A percentile compares a stretch with the other conserved stretches of the same genome.
These are phyloP conservation scores for Antechinus stuartii DNA, from an alignment of 2,113 vertebrate species.

Conservation along the genomic window DNA sequence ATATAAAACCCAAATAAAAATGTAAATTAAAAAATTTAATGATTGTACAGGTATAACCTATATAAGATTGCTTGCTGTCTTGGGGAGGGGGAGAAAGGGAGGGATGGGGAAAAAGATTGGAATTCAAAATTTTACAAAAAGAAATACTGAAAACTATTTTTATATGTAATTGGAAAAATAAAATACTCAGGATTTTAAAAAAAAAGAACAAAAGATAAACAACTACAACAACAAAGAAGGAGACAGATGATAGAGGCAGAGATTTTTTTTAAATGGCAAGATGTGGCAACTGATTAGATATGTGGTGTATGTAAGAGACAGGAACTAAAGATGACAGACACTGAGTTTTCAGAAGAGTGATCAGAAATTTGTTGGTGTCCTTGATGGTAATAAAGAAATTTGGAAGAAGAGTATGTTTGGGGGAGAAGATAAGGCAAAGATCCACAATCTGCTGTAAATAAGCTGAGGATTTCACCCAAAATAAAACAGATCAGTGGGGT, in stretches of 20 bases:
- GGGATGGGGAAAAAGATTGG: too few species aligned
- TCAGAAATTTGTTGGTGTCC: background rate
- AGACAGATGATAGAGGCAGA: background rate
- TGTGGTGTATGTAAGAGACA: background rate
- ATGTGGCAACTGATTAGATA: background rate
- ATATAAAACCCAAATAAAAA: too few species aligned
- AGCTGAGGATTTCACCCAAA: background rate
- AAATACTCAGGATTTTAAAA: too few species aligned
- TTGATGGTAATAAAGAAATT: background rate
- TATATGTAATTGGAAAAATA: too few species aligned
- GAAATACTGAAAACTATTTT: too few species aligned
- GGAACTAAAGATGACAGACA: background rate
- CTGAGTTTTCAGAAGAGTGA: background rate
- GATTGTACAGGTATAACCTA: too few species aligned
- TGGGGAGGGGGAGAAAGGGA: too few species aligned
- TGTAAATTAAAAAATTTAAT: too few species aligned
- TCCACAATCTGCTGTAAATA: background rate
- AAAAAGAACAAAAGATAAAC: too few species aligned
- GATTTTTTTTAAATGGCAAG: background rate
- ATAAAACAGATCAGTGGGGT: background rate
- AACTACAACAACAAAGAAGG: background rate
- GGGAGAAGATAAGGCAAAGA: background rate
- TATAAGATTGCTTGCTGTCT: too few species aligned
- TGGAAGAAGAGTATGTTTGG: background rate
- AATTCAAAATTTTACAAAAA: too few species aligned